Base-by-base conservation (phyloP, 2,113 vertebrate species). In the Sorex araneus region DNA sequence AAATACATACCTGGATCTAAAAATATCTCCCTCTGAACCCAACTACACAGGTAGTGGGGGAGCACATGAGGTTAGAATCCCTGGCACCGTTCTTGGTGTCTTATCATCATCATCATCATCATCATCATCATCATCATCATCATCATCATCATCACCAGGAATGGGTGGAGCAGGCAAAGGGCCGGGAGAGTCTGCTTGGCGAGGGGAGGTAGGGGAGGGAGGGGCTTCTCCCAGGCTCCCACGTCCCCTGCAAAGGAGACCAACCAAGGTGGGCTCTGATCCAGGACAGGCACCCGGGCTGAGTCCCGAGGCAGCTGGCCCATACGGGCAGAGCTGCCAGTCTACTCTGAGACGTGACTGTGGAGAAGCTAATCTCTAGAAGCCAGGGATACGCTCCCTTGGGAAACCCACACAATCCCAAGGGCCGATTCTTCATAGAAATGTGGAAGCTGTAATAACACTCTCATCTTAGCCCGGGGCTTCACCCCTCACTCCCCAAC, bases 1-100 rank as follows among this genome's bases (percentile, higher is more conserved):
- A 92, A 77, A 13, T 30, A 77, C 0, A 63, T n/a, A 63, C 32
- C 73, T 54, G 73, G 36, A 83, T 67, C 43, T 23, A 67, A 40
- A 91, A 73, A 64, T 40, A 45, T 28, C 84, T 64, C 43, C 54
- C 47, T 81, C n/a, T 18, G 82, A 74, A 83, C 63, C 63, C 91
- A 89, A 63, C 12, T 45, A 60, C 57, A 60, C 18, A 21, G 57
- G 57, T 1, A 60, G 18, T 23, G 6, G 18, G 21, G 18, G 57
- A 60, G 19, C 18, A 21, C 21, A 23, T 60, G 57, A 21, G 21
- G 16, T 60, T 60, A 23, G 57, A 60, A 60, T 19, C 18, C 21
- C 57, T 60, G 57, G 57, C 57, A 23, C 18, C 18, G 23, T 60
- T 60, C 15, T 16, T 60, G 18, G 57, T 60, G 18, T 23, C 57